Base-by-base conservation (phyloP, 1,140 invertebrate genomes). In the Aphelenchoides besseyi region DNA sequence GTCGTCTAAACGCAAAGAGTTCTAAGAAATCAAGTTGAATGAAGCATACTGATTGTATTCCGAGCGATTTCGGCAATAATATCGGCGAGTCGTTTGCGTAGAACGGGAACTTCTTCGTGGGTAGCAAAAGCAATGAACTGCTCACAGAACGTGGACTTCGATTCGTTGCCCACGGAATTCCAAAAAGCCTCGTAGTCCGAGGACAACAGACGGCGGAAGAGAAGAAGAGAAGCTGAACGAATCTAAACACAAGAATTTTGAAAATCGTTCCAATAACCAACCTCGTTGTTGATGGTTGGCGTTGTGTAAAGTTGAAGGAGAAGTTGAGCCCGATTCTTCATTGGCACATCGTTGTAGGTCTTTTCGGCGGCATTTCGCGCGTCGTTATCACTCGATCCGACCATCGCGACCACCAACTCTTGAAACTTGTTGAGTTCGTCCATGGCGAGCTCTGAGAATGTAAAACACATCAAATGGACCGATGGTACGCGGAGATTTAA, bases 1-100 rank as follows among this genome's bases (percentile, higher is more conserved):
- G 85, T 98, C 95, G 86, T 79, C 37, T 85, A 64, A 79, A 71
- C 41, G 26, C 62, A 71, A 3, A 68, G 1, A 61, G 57, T 68
- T 71, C 9, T 18, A 68, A 2, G 2, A 23, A 67, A 41, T 41
- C 8, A n/a, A 64, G 37, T 41, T 62, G 12, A 18, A 77, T 62
- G 12, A 71, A 75, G 12, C 18, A 72, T 82, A 88, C 88, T 88
- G 75, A 98, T 91, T 69, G 96, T 88, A 87, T 95, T 96, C 81
- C 94, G 88, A 0, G 94, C 93, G 32, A 97, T 88, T 88, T 98
- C 96, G 33, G 95, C 91, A 52, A 91, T 90, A 66, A 95, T 90
- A 86, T 99, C 96, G 85, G 93, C 96, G 28, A 95, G 88, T 88
- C 97, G 97, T 71, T 92, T 91, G 73, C 93, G 87, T 54, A 97